Base-by-base conservation (phyloP, 1,140 invertebrate species). In the Contarinia nasturtii region DNA sequence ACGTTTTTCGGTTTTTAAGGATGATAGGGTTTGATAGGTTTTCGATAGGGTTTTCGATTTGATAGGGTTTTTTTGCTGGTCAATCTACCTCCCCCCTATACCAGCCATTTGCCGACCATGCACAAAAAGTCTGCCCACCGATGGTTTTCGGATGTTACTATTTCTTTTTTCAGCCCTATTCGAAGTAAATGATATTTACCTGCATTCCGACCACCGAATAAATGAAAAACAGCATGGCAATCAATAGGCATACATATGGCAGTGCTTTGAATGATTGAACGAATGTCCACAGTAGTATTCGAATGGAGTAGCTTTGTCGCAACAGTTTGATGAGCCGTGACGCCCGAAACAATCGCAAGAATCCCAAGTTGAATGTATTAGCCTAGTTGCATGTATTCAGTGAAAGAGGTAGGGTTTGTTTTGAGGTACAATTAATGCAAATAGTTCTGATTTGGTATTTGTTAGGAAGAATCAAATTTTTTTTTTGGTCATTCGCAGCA, bases 191-290 rank as follows among this genome's bases (percentile, higher is more conserved):
- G n/a, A n/a, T n/a, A n/a, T n/a, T n/a, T n/a, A 94, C 94, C 86
- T 99, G 96, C 96, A 99, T 99, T 60, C 96, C 96, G 60, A 99
- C 98, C 64, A 99, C 98, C 58, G 96, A 95, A 63, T 97, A 99
- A 70, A 99, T 99, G 77, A 99, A 99, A 74, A 99, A 99, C 60
- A 99, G 75, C 94, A 99, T 99, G 48, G 92, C 92, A 64, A 99
- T 98, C 58, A 99, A 82, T 64, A 99, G 80, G 77, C 96, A 99
- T 66, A 99, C 96, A 72, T 99, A 99, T 57, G 96, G 96, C 73
- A 99, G 76, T 61, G 95, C 95, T 80, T 98, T 99, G 67, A 99
- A 98, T 63, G 93, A 98, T 75, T 99, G 96, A 59, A 99, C 90
- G 70, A 99, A 99, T 48, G 96, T 99, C 96, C 96, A 99, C 27